Percentiles rank a stretch among this genome's conserved stretches.
phyloP scores from a whole-genome alignment of 2,113 vertebrate species.

The Azemiops feae region DNA sequence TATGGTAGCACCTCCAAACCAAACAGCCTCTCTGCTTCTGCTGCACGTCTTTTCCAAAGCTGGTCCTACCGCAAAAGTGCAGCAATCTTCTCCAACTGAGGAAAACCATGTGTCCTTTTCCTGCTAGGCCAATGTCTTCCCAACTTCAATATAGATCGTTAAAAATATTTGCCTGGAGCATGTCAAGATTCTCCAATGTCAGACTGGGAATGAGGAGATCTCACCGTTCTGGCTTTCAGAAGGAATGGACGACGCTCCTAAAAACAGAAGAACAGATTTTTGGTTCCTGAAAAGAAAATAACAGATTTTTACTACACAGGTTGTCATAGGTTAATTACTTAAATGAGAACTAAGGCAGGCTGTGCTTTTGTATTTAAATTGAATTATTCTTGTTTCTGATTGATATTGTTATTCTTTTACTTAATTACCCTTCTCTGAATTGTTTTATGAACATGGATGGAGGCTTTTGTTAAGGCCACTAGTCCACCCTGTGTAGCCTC shows the following conservation, averaged over 20 bases:
- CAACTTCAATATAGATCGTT: rapidly evolving
- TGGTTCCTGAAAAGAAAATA: slow-evolving; percentile 42
- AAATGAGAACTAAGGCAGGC: neutral
- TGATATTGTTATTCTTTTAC: neutral
- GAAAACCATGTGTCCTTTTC: slow-evolving; percentile 40
- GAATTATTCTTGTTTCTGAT: neutral
- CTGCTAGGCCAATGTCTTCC: neutral
- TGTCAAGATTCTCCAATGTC: slow-evolving; percentile 2
- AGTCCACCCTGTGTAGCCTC: neutral
- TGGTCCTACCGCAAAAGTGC: slow-evolving; percentile 12
- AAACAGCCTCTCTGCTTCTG: slow-evolving; percentile 10
- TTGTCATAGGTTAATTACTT: neutral
- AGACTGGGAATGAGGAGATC: neutral
- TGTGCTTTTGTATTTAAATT: neutral
- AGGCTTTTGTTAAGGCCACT: neutral
- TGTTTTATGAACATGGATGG: neutral
- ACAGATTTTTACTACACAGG: neutral
- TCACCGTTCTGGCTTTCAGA: neutral
- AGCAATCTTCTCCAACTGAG: slow-evolving; percentile 20
- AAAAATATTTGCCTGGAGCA: neutral
- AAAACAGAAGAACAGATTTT: slow-evolving; percentile 29
- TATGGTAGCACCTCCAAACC: slow-evolving; percentile 37
- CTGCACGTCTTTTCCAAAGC: slow-evolving; percentile 35
- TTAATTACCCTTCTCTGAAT: neutral
- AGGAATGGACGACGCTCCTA: slow-evolving; percentile 26